A percentile compares a stretch with the other conserved stretches of the same genome.
phyloP scores from a whole-genome alignment of 1,140 invertebrate genomes.

The Scaptomyza montana region DNA sequence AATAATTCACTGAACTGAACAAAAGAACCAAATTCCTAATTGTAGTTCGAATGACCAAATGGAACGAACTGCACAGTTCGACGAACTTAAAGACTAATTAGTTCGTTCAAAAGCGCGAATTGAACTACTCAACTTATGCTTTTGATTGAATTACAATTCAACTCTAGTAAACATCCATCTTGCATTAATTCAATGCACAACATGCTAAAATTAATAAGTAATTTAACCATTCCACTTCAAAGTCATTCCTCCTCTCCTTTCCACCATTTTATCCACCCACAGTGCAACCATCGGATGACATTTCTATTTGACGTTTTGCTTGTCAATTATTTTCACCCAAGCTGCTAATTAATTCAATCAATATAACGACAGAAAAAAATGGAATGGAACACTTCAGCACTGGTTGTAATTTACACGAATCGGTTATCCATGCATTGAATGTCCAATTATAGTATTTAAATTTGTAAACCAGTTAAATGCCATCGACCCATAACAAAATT shows the following conservation, averaged over 20 bases:
- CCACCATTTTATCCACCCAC: no score
- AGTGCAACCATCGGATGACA: background rate
- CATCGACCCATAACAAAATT: slow-evolving; percentile 1
- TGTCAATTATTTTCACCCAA: slow-evolving; percentile 39
- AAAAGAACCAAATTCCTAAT: no score
- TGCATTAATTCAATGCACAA: slow-evolving; percentile 28
- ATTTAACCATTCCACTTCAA: background rate
- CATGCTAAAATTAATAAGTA: background rate
- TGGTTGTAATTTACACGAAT: no score
- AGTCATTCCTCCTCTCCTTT: background rate
- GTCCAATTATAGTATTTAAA: no score
- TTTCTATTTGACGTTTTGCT: slow-evolving; percentile 7
- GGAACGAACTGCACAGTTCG: no score
- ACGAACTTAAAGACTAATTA: no score
- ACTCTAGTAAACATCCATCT: background rate
- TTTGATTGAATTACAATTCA: no score
- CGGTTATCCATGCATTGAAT: no score
- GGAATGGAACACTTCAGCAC: background rate
- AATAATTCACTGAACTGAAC: no score
- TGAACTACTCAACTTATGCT: no score
- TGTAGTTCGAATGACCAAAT: no score
- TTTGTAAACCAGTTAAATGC: slow-evolving; percentile 10
- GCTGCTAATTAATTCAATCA: slow-evolving; percentile 8
- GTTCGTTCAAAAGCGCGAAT: no score
- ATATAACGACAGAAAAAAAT: background rate